Evolutionary conservation across 2,113 vertebrate species (phyloP), one percentile per base, ranked within the genome.

Genomic region (Caloenas nicobarica): DNA sequence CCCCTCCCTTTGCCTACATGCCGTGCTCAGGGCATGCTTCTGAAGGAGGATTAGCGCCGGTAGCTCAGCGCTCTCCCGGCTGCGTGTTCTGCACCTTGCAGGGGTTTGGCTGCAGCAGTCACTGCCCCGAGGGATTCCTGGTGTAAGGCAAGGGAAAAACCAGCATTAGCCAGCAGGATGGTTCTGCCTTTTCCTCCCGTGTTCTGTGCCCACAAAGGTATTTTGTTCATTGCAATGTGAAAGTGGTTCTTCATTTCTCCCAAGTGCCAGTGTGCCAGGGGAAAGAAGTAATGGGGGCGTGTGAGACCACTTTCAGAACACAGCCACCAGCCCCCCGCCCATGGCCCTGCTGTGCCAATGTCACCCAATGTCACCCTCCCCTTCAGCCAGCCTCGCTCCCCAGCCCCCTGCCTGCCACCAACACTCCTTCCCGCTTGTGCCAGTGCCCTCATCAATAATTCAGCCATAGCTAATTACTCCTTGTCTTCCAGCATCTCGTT

Each of bases 361-460:
- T 26, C 64, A 8, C 73, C 56, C 80, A 33, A 26, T 16, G 64
- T 26, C 64, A 8, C 73, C 10, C n/a, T 84, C 40, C 69, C 69
- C 78, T 70, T 31, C 40, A 65, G 62, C 76, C 76, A 70, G 11
- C n/a, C 34, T 34, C 1, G n/a, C 8, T 31, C 17, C 60, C 25
- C n/a, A 0, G 84, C 69, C 83, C 86, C 69, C 91, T 81, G 89
- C 87, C 42, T 2, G 15, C 58, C 48, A 14, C 85, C 3, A 24
- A 31, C 78, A 61, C 71, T 51, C 81, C 7, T 50, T 76, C 93
- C 74, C 65, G 7, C 85, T 83, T 36, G 29, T 86, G 88, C 88
- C 44, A 13, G 73, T 33, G 7, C 79, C 53, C 72, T 83, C 89
- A 91, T 97, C 87, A 95, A 93, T 97, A 96, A 97, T 95, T 96